phyloP scores from a whole-genome alignment of 2,797 vertebrate species.

The Aulostomus chinensis region DNA sequence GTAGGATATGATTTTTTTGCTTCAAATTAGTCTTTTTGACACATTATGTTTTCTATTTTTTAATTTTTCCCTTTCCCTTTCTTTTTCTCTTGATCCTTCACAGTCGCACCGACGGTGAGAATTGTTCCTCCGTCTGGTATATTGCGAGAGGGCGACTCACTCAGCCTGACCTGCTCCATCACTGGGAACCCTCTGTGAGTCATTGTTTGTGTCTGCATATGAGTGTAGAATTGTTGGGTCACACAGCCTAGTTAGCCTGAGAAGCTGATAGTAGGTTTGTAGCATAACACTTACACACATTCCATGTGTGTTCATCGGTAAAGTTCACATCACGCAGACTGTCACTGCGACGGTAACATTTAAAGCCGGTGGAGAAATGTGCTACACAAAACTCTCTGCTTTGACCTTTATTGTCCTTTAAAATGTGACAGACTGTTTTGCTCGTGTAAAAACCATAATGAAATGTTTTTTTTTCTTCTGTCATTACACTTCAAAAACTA shows the following conservation, averaged over 20 bases:
- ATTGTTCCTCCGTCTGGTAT: slow-evolving; percentile 87
- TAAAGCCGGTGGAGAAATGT: not conserved
- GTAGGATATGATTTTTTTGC: slow-evolving; percentile 10
- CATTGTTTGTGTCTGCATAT: slow-evolving; percentile 10
- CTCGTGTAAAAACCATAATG: not conserved
- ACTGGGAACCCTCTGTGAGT: slow-evolving; percentile 91
- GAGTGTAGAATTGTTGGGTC: too few relatives aligned
- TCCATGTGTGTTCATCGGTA: not conserved
- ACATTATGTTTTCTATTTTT: slow-evolving; percentile 17
- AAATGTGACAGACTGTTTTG: not conserved
- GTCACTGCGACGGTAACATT: not conserved
- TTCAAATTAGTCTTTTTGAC: slow-evolving; percentile 18
- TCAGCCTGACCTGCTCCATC: slow-evolving; percentile 86
- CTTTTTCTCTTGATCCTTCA: slow-evolving; percentile 37
- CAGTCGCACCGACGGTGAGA: slow-evolving; percentile 84
- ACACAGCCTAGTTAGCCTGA: too few relatives aligned
- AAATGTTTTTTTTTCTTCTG: not conserved
- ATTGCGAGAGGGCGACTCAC: slow-evolving; percentile 89
- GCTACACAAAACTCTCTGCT: not conserved
- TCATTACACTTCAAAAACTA: not conserved
- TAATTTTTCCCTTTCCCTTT: slow-evolving; percentile 1
- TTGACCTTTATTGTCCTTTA: not conserved
- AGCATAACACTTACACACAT: too few relatives aligned
- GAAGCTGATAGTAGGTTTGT: too few relatives aligned
- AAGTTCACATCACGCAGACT: not conserved